These are phyloP conservation scores for Sesamia inferens DNA, from an alignment of 2,888 invertebrate species.

Conservation along the genomic window DNA sequence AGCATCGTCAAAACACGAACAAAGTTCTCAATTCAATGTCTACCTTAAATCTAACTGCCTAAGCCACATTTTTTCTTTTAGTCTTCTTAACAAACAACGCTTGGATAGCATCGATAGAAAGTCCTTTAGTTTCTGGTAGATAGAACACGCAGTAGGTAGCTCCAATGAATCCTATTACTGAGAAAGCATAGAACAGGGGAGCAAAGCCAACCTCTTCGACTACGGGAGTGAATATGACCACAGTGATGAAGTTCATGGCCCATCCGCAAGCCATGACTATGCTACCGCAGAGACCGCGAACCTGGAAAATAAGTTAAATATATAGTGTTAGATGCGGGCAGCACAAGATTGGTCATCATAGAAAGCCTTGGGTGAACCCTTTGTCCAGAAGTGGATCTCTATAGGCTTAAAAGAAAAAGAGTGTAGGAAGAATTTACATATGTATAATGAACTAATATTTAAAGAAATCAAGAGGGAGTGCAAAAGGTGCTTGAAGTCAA, in stretches of 20 bases:
- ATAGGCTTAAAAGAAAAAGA: no score
- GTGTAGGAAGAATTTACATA: no score
- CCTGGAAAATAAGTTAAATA: slow-evolving; percentile 66
- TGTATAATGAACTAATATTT: background rate
- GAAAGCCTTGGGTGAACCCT: no score
- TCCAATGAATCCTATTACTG: slow-evolving; percentile 76
- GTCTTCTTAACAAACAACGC: slow-evolving; percentile 73
- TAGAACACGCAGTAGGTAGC: slow-evolving; percentile 77
- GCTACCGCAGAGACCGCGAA: slow-evolving; percentile 79
- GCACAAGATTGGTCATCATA: no score
- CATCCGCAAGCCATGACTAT: slow-evolving; percentile 77
- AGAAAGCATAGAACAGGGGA: slow-evolving; percentile 82
- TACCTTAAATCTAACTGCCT: background rate
- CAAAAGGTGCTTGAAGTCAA: no score
- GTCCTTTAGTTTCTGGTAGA: slow-evolving; percentile 87
- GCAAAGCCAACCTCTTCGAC: slow-evolving; percentile 78
- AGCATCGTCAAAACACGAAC: background rate
- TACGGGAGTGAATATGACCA: slow-evolving; percentile 80
- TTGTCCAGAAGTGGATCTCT: no score
- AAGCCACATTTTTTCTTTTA: slow-evolving; percentile 48
- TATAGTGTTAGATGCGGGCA: no score
- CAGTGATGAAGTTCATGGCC: slow-evolving; percentile 80
- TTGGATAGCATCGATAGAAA: slow-evolving; percentile 82
- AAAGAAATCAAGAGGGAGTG: background rate
- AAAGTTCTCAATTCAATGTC: background rate